Percentiles rank a stretch among this genome's conserved stretches.
phyloP scores from a whole-genome alignment of 2,888 invertebrate genomes.

The Thymelicus acteon region DNA sequence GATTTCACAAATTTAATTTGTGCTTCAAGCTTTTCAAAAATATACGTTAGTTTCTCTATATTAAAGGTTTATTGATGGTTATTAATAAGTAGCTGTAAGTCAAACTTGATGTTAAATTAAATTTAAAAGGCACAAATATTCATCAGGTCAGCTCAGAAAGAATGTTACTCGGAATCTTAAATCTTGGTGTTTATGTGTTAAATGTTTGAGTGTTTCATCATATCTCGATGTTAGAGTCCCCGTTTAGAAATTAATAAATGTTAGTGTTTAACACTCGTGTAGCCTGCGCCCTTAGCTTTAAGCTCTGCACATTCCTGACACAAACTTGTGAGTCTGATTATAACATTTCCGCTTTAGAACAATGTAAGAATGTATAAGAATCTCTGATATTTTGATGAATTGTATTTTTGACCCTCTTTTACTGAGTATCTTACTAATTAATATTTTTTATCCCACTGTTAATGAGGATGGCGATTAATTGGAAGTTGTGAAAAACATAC shows the following conservation, averaged over 20 bases:
- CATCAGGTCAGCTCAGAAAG: constrained; percentile 83
- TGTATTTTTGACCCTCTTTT: constrained; percentile 80
- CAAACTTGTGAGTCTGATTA: constrained; percentile 77
- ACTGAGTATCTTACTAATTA: constrained; percentile 71
- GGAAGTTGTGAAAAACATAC: constrained; percentile 75
- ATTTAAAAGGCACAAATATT: constrained; percentile 70
- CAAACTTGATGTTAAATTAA: constrained; percentile 39
- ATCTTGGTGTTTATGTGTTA: constrained; percentile 69
- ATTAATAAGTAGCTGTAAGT: constrained; percentile 29
- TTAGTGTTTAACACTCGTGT: constrained; percentile 68
- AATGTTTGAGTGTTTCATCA: constrained; percentile 61
- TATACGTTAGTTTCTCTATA: constrained; percentile 22
- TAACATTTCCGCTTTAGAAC: constrained; percentile 79
- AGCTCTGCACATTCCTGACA: constrained; percentile 81
- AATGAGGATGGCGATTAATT: constrained; percentile 53
- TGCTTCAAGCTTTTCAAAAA: constrained; percentile 13
- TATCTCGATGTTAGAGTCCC: constrained; percentile 62
- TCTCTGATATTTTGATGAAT: constrained; percentile 79
- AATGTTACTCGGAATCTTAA: constrained; percentile 74
- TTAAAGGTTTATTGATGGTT: constrained; percentile 29
- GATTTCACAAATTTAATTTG: constrained; percentile 37
- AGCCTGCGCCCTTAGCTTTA: constrained; percentile 67
- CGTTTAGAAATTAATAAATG: constrained; percentile 57
- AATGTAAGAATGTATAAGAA: constrained; percentile 74
- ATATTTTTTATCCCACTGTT: constrained; percentile 73